Base-by-base conservation (phyloP, 2,113 vertebrate genomes). In the Entosphenus tridentatus region DNA sequence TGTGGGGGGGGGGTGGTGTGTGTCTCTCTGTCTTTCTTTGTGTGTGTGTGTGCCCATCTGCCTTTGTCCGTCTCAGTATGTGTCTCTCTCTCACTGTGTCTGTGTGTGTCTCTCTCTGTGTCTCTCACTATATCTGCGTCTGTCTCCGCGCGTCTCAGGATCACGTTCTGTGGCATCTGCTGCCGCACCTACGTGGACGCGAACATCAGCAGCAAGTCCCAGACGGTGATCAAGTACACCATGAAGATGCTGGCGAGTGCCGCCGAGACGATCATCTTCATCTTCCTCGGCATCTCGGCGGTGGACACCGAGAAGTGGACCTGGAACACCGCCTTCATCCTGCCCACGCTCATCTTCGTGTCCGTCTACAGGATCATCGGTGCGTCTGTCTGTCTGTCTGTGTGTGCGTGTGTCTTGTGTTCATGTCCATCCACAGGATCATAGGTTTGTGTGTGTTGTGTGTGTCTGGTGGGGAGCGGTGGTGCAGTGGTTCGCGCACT, bases 241-340 rank as follows among this genome's bases (percentile, higher is more conserved):
- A 95, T 96, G 92, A 96, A 96, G 81, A 95, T 88, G 0, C 77
- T 96, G 73, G 88, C 92, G 71, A 92, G 90, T 82, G 89, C 89
- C 3, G 88, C 92, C 0, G 92, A 96, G 77, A 96, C 92, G 58
- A 83, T 96, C 78, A 96, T 96, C 78, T 96, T 96, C 79, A 96
- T 96, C 81, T 88, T 96, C 76, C 79, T 96, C 57, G 92, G 90
- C 68, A 96, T 95, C 77, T 96, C 92, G 0, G 92, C 89, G 1
- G 87, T 96, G 75, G 92, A 96, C 76, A 91, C 88, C 71, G 86
- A 88, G 72, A 96, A 95, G 76, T 96, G 92, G 92, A 85, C 87
- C 14, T 96, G 92, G 92, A 88, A 96, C 80, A 88, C 88, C 0
- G 87, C 86, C 10, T 82, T 96, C 76, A 83, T 96, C 75, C 80